These are phyloP conservation scores for Ameiurus melas DNA, from an alignment of 2,113 vertebrate species.

Conservation along the genomic window DNA sequence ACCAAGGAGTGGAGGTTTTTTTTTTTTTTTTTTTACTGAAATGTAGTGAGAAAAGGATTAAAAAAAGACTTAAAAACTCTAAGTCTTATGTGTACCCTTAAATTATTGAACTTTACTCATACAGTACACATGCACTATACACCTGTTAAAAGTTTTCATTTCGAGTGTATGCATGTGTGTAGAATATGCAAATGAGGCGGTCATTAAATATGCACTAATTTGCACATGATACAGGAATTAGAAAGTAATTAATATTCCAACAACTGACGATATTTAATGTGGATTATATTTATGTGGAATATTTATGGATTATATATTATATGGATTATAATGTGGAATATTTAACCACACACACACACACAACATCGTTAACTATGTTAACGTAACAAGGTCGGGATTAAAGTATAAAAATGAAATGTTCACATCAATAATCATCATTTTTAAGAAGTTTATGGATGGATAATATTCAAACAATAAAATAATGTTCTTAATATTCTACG, in stretches of 20 bases:
- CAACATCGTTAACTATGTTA: no score
- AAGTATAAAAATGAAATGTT: neutral
- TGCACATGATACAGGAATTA: neutral
- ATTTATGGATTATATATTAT: no score
- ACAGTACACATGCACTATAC: constrained; percentile 22
- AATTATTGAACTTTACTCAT: neutral
- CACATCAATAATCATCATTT: no score
- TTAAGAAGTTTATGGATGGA: no score
- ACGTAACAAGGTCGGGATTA: no score
- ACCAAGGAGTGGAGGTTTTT: neutral
- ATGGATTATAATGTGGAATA: no score
- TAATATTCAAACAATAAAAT: no score
- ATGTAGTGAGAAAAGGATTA: neutral
- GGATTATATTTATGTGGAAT: no score
- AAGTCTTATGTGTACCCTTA: neutral
- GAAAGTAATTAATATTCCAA: no score
- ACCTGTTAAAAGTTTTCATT: neutral
- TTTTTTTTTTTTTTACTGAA: neutral
- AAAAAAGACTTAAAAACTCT: neutral
- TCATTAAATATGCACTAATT: neutral
- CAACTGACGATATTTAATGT: no score
- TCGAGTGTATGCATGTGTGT: neutral
- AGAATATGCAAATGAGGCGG: neutral
- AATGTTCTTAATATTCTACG: no score
- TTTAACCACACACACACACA: no score